Conservation (phyloP, 1,140 invertebrate species). For the Brachystomella parvula region DNA sequence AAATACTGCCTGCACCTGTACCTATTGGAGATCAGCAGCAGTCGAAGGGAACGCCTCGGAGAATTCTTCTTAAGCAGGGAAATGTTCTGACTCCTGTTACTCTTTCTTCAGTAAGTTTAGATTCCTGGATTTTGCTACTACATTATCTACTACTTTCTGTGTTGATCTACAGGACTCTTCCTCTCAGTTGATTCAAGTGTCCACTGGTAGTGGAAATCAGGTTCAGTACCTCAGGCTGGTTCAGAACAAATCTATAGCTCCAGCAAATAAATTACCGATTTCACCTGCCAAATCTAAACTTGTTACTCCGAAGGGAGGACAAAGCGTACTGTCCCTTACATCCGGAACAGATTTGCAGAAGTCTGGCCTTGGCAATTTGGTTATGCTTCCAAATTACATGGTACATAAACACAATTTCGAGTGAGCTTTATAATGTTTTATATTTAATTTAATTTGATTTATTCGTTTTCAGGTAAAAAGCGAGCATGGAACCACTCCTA, state of each 20-base stretch:
- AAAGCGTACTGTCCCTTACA: conserved; percentile 29
- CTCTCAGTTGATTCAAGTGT: not conserved
- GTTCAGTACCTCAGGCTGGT: conserved; percentile 16
- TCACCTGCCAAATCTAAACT: conserved; percentile 17
- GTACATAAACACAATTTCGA: conserved; percentile 7
- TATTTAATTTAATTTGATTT: not conserved
- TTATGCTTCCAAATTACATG: conserved; percentile 34
- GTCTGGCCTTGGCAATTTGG: conserved; percentile 28
- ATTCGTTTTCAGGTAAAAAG: conserved; percentile 28
- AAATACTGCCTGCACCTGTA: conserved; percentile 36
- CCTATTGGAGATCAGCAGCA: conserved; percentile 36
- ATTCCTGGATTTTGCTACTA: too few species aligned
- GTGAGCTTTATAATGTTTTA: not conserved
- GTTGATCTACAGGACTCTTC: not conserved
- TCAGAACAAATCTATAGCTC: conserved; percentile 11
- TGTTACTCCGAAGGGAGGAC: conserved; percentile 12
- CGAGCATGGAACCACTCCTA: conserved; percentile 21
- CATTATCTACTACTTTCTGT: not conserved
- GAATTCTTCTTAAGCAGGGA: conserved; percentile 29
- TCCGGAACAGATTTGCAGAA: conserved; percentile 26
- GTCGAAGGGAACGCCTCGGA: not conserved
- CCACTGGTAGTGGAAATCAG: conserved; percentile 6
- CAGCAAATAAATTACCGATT: conserved; percentile 20
- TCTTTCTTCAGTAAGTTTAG: not conserved
- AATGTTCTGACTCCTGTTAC: conserved; percentile 25